Evolutionary conservation across 2,797 vertebrate genomes (phyloP), one percentile per base, ranked within the genome.

Genomic region (Sternarchorhynchus goeldii): DNA sequence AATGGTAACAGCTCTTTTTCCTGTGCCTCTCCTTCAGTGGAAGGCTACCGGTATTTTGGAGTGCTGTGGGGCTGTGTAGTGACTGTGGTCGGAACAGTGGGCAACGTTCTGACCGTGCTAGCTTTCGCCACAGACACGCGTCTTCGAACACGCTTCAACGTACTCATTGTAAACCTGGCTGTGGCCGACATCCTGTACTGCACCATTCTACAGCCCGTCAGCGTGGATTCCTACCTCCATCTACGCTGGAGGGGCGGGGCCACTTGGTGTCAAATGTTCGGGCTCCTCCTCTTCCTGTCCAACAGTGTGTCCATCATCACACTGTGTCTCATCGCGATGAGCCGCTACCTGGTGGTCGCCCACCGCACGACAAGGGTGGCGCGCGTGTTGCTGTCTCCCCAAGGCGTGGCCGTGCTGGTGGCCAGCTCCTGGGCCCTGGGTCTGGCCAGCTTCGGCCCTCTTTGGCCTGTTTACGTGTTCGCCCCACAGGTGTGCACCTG

Each of bases 281-380:
- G 95, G 32, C 86, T 96, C 76, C 90, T 97, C 39, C 93, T 97
- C 69, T 96, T 95, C 87, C 84, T 94, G 79, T 95, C 94, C 81
- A 97, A 97, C 87, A 91, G 93, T 0, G 94, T 96, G 34, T 96
- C 96, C 79, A 96, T 97, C 75, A 89, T 96, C 73, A 95, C 94
- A 5, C 90, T 97, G 45, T 95, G 95, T 77, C 91, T 96, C 45
- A 91, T 97, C 0, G 95, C 95, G 0, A 72, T 90, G 53, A 93
- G 95, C 66, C 91, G 95, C 62, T 96, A 96, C 76, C 88, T 96
- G 63, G 91, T 97, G 82, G 94, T 97, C 0, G 85, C 91, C 14
- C 93, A 90, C 62, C 90, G 93, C 69, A 87, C 88, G 0, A 85
- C 89, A 0, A 62, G 92, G 32, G 96, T 94, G 79, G 92, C 95